These are phyloP conservation scores for Pardosa pseudoannulata DNA, from an alignment of 2,888 invertebrate species.

Conservation along the genomic window DNA sequence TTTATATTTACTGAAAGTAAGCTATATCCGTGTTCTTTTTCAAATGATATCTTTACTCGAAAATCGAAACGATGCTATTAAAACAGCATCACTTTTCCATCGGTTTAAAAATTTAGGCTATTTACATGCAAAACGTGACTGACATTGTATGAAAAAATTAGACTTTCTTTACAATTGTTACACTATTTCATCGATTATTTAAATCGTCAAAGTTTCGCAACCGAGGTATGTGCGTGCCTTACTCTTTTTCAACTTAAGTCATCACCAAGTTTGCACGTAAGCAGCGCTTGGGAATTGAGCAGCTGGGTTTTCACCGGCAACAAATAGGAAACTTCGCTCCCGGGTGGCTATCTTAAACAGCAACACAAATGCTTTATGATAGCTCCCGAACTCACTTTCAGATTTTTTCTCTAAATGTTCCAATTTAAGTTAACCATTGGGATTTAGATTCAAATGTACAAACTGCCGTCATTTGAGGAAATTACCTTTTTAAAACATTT, in stretches of 20 bases:
- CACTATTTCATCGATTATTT: constrained; percentile 47
- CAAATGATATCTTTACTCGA: not conserved
- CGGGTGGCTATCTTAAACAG: constrained; percentile 13
- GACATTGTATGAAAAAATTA: not conserved
- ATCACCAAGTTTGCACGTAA: constrained; percentile 61
- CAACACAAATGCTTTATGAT: constrained; percentile 47
- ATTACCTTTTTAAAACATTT: constrained; percentile 55
- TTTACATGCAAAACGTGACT: constrained; percentile 9
- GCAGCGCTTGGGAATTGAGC: constrained; percentile 39
- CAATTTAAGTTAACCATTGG: constrained; percentile 47
- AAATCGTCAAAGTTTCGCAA: constrained; percentile 35
- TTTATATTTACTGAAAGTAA: no score
- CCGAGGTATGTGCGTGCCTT: constrained; percentile 25
- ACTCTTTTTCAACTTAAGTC: constrained; percentile 52
- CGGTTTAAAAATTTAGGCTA: constrained; percentile 1
- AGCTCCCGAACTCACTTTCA: constrained; percentile 24
- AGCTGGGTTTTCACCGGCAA: constrained; percentile 40
- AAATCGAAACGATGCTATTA: constrained; percentile 1
- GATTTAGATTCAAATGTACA: constrained; percentile 51
- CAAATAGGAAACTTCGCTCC: constrained; percentile 48
- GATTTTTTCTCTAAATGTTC: constrained; percentile 19
- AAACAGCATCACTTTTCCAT: constrained; percentile 25
- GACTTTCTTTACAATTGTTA: constrained; percentile 20
- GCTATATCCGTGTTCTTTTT: not conserved
- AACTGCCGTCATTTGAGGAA: constrained; percentile 17